Base-by-base conservation (phyloP, 2,888 invertebrate species). In the Agriopis leucophaearia region DNA sequence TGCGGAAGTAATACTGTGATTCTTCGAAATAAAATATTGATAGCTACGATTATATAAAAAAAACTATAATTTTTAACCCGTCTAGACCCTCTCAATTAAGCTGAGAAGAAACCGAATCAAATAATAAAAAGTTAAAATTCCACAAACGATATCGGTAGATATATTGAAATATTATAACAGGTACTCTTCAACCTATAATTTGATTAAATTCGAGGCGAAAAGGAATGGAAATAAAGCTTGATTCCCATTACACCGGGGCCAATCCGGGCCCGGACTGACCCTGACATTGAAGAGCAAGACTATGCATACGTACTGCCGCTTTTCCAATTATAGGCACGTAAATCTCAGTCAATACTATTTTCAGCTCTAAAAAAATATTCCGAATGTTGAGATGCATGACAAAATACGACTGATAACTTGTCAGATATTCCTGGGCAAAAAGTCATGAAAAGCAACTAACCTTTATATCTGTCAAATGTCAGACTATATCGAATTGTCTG, bases 141-240 rank as follows among this genome's bases (percentile, higher is more conserved):
- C 91, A 88, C 87, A 90, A 92, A 89, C 90, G 88, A 86, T 91
- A 92, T 88, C 89, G 87, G 86, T 84, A 86, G 87, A 86, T 81
- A 86, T 90, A 93, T 92, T 91, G 92, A 92, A 94, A 93, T 92
- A 92, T 93, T 94, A 92, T 91, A 93, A 93, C 48, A 59, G 55
- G 42, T 89, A 88, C 84, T 84, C 86, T 85, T 87, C 83, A 93
- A 92, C 93, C 92, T 93, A 92, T 94, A 94, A 94, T 94, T 94
- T 94, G 91, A 93, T 94, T 91, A 94, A 92, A 91, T 88, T 89
- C 85, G 83, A 85, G 82, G 81, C 84, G 83, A 88, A 92, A 90
- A 91, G 90, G 88, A 91, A 90, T 89, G 92, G 85, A 81, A 89
- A 82, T 85, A 55, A 55, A 55, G 55, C 13, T 42, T 9, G 55